Conservation (phyloP, 2,113 vertebrate species). For the Gallinago media region DNA sequence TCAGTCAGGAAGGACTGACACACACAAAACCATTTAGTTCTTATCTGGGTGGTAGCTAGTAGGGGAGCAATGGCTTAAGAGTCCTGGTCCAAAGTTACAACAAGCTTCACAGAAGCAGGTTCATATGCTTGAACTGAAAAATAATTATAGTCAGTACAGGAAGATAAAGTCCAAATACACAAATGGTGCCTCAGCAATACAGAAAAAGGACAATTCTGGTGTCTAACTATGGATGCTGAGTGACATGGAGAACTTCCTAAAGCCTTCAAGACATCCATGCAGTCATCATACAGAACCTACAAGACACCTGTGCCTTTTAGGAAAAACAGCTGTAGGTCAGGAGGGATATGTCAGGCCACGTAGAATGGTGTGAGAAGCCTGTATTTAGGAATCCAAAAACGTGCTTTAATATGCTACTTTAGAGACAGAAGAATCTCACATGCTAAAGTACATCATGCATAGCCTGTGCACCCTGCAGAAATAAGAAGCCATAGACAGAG, state of each 20-base stretch:
- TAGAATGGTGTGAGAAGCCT: neutral
- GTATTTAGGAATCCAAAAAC: neutral
- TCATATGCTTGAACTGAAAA: neutral
- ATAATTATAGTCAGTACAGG: neutral
- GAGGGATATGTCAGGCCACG: neutral
- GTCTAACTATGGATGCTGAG: neutral
- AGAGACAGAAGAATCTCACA: neutral
- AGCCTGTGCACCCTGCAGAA: neutral
- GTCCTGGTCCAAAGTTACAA: neutral
- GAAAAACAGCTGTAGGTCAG: neutral
- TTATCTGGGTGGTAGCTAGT: neutral
- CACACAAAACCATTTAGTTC: neutral
- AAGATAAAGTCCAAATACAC: neutral
- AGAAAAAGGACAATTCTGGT: neutral
- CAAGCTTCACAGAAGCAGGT: accelerated
- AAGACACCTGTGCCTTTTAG: neutral
- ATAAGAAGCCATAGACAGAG: neutral
- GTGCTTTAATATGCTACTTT: neutral
- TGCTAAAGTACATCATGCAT: neutral
- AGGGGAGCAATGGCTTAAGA: neutral
- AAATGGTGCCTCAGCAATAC: neutral
- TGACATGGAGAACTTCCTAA: neutral
- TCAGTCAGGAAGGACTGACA: neutral
- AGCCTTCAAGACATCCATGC: neutral
- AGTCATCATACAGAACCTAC: neutral